These are phyloP conservation scores for Plectropomus leopardus DNA, from an alignment of 2,113 vertebrate species.

Conservation along the genomic window DNA sequence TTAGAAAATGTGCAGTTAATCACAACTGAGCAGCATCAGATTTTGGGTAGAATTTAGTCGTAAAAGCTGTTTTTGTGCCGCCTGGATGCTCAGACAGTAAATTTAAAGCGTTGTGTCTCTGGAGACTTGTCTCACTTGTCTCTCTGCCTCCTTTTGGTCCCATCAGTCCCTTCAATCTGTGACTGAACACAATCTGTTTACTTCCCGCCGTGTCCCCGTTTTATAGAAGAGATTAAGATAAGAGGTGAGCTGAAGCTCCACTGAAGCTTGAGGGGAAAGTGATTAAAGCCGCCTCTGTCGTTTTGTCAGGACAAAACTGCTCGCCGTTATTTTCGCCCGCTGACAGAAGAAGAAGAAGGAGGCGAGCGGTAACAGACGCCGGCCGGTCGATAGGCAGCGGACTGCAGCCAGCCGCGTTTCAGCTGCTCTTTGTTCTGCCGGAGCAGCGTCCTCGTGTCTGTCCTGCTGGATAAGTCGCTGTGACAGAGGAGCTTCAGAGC, in stretches of 20 bases:
- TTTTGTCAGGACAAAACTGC: constrained; percentile 47
- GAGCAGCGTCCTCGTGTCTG: constrained; percentile 24
- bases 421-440: constrained; percentile 57
- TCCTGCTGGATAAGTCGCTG: constrained; percentile 47
- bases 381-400: constrained; percentile 40
- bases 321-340: constrained; percentile 49
- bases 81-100: neutral
- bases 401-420: constrained; percentile 5
- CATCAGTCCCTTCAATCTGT: constrained; percentile 12
- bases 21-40: too few species aligned
- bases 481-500: constrained; percentile 58
- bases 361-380: neutral
- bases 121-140: neutral
- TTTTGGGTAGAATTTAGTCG: too few species aligned
- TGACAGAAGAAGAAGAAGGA: constrained; percentile 10
- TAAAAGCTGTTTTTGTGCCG: neutral
- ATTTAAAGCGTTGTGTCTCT: neutral
- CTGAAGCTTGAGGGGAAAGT: constrained; percentile 51
- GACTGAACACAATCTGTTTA: constrained; percentile 29
- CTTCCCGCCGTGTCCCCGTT: neutral
- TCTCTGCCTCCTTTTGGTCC: neutral
- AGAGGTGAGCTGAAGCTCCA: constrained; percentile 44
- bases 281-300: constrained; percentile 53
- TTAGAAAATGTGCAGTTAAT: too few species aligned
- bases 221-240: constrained; percentile 23